Percentiles rank a stretch among this genome's conserved stretches.
Conservation (phyloP, 2,888 invertebrate genomes). For the Gortyna flavago region DNA sequence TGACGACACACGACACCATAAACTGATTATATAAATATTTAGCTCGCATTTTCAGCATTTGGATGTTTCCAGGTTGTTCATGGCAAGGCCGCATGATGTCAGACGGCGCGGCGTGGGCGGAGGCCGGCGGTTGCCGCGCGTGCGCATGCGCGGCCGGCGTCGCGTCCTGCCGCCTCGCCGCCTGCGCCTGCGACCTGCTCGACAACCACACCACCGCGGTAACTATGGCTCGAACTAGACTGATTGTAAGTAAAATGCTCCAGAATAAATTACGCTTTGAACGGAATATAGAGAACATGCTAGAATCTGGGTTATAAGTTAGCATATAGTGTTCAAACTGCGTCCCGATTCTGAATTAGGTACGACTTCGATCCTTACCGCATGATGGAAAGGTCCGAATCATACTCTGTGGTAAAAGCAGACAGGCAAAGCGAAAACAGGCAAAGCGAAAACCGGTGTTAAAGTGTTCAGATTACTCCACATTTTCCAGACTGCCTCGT, state of each 20-base stretch:
- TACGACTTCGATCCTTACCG: neutral
- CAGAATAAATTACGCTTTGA: neutral
- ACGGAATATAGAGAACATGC: neutral
- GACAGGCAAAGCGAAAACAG: too few species aligned
- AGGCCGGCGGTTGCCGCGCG: slow-evolving; percentile 85
- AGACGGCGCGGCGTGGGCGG: slow-evolving; percentile 90
- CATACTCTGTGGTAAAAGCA: too few species aligned
- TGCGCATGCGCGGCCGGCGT: slow-evolving; percentile 90
- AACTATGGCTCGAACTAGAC: slow-evolving; percentile 45
- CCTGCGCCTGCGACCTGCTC: slow-evolving; percentile 92
- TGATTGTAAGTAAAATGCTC: slow-evolving; percentile 33
- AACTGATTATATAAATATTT: neutral
- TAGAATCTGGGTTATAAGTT: neutral
- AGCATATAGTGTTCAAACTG: neutral
- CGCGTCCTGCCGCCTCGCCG: slow-evolving; percentile 92
- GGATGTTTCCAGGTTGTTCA: slow-evolving; percentile 91
- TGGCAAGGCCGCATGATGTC: slow-evolving; percentile 92
- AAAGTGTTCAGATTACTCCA: neutral
- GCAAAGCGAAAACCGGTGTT: too few species aligned
- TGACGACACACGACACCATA: neutral
- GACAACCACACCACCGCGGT: slow-evolving; percentile 79
- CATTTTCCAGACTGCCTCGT: neutral
- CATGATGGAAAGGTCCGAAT: too few species aligned
- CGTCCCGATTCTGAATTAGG: neutral
- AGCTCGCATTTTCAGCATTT: neutral